phyloP scores from a whole-genome alignment of 2,797 vertebrate species.

The Phoebastria nigripes region DNA sequence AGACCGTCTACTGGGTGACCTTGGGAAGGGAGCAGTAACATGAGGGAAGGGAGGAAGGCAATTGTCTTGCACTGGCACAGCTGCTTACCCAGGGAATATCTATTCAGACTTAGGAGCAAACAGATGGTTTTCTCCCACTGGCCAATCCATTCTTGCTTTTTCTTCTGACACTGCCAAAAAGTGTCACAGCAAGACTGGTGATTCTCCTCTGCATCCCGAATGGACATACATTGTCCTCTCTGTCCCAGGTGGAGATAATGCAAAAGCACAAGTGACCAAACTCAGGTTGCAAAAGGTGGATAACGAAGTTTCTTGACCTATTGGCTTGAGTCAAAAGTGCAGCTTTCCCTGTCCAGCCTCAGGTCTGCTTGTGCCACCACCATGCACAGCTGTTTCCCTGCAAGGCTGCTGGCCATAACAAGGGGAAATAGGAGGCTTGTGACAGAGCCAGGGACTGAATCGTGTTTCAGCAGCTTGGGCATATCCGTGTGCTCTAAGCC shows the following conservation, averaged over 20 bases:
- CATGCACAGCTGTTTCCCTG: background rate
- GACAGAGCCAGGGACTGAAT: background rate
- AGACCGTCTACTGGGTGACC: background rate
- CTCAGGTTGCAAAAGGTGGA: background rate
- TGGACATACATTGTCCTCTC: background rate
- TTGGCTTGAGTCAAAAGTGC: background rate
- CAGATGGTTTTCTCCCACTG: conserved; percentile 16
- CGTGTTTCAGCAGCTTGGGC: background rate
- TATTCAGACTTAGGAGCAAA: background rate
- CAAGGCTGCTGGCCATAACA: background rate
- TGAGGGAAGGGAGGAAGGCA: background rate
- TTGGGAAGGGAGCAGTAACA: background rate
- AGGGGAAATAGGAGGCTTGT: background rate
- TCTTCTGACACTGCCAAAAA: background rate
- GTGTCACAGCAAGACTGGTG: background rate
- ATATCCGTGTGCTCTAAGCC: background rate
- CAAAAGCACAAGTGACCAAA: background rate
- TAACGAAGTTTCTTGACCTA: background rate
- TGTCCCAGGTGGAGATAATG: background rate
- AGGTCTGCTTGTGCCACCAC: background rate
- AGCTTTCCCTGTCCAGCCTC: background rate
- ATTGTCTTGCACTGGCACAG: background rate
- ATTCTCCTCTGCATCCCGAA: background rate
- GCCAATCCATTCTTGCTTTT: conserved; percentile 1
- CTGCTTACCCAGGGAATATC: background rate